These are phyloP conservation scores for Corythornis vintsioides DNA, from an alignment of 2,113 vertebrate species.

Conservation along the genomic window DNA sequence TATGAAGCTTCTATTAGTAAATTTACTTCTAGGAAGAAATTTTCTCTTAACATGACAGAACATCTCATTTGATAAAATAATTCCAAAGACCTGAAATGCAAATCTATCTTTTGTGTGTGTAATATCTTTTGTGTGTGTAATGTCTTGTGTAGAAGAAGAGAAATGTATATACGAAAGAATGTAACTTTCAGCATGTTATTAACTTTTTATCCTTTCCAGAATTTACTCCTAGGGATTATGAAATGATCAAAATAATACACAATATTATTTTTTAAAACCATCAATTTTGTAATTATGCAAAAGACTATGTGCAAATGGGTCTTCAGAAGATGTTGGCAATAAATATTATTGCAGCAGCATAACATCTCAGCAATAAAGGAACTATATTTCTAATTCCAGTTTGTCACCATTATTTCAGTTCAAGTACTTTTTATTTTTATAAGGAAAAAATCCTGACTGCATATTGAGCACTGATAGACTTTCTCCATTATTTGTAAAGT, in stretches of 20 bases:
- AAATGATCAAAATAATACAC: background rate
- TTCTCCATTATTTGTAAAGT: background rate
- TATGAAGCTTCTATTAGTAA: background rate
- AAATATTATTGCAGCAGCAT: background rate
- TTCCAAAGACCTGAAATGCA: background rate
- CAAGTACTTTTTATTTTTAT: background rate
- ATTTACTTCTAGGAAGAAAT: background rate
- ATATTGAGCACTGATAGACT: accelerated
- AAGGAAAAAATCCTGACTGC: background rate
- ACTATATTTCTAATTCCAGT: background rate
- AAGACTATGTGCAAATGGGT: background rate
- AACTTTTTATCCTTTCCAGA: background rate
- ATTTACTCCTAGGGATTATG: background rate
- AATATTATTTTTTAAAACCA: conserved; percentile 1
- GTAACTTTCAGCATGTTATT: background rate
- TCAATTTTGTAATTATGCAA: background rate
- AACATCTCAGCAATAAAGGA: background rate
- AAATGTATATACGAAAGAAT: background rate
- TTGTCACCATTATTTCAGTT: background rate
- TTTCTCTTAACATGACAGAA: background rate
- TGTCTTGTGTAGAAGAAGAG: background rate
- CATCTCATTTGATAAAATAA: background rate
- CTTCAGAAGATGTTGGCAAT: background rate
- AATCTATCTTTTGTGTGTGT: background rate
- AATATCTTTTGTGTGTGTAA: background rate